A percentile compares a stretch with the other conserved stretches of the same genome.
Conservation (phyloP, 2,797 vertebrate genomes). For the Protonibea diacanthus region DNA sequence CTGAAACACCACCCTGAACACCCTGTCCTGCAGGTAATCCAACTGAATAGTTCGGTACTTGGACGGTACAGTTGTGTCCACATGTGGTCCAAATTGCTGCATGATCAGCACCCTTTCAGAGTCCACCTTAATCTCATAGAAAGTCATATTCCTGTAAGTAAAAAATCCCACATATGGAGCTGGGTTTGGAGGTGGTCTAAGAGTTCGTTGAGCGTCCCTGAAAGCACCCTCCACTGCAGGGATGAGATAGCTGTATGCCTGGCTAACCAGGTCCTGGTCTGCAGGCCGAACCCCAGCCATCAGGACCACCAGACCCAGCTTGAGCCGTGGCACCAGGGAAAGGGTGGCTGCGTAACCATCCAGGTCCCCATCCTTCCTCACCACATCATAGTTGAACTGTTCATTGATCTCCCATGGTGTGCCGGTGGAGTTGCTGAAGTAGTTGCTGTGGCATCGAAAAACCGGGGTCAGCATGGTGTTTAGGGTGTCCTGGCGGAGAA, state of each 20-base stretch:
- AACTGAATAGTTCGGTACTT: slow-evolving; percentile 89
- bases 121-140: slow-evolving; percentile 90
- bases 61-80: slow-evolving; percentile 86
- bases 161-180: slow-evolving; percentile 90
- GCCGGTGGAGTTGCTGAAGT: slow-evolving; percentile 92
- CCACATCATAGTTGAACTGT: slow-evolving; percentile 88
- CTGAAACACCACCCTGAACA: slow-evolving; percentile 92
- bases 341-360: slow-evolving; percentile 92
- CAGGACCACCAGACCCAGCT: slow-evolving; percentile 89
- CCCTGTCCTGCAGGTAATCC: slow-evolving; percentile 89
- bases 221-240: slow-evolving; percentile 89
- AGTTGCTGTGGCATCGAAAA: slow-evolving; percentile 86
- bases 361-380: slow-evolving; percentile 93
- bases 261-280: slow-evolving; percentile 83
- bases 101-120: slow-evolving; percentile 86
- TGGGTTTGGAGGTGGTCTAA: slow-evolving; percentile 85
- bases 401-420: slow-evolving; percentile 94
- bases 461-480: slow-evolving; percentile 90
- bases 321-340: slow-evolving; percentile 90
- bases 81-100: slow-evolving; percentile 93
- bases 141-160: slow-evolving; percentile 92
- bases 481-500: slow-evolving; percentile 87
- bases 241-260: slow-evolving; percentile 86
- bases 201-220: slow-evolving; percentile 80
- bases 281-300: slow-evolving; percentile 90